Base-by-base conservation (phyloP, 2,888 invertebrate genomes). In the Pammene aurita region DNA sequence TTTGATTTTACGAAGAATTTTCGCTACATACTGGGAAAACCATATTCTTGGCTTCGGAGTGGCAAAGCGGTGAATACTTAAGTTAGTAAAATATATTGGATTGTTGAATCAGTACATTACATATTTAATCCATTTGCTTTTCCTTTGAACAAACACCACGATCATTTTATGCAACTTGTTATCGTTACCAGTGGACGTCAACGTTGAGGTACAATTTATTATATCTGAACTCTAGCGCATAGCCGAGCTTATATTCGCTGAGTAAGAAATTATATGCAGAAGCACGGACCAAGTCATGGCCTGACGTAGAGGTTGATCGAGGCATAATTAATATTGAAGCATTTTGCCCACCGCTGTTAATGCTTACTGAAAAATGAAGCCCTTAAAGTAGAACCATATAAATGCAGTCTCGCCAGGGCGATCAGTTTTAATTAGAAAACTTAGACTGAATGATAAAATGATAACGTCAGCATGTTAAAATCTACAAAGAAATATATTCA, bases 261-360 rank as follows among this genome's bases (percentile, higher is more conserved):
- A 91, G 89, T 84, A 83, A 85, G 85, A 89, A 90, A 90, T 91
- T 90, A 89, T 89, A 91, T 92, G 92, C 92, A 85, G 84, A 87
- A 88, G 87, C 92, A 92, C 92, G 91, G 77, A 80, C 82, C 79
- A 82, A 86, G 86, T 84, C 86, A 85, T 76, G 81, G 79, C 75
- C 78, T 80, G 79, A 80, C 81, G 79, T 81, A 78, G 77, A 84
- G 80, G 82, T 83, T 81, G 76, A 80, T 79, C 80, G 79, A 76
- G 74, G 83, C 80, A 85, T 89, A 88, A 89, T 88, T 87, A 87
- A 88, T 87, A 84, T 83, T 80, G 81, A 81, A 82, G 80, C 79
- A 80, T 82, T 79, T 76, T 79, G 82, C 41, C 54, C 54, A 69
- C 60, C 54, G 55, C 34, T 16, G 65, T 65, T 65, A 46, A 69